Conservation (phyloP, 2,113 vertebrate genomes). For the Mola mola region DNA sequence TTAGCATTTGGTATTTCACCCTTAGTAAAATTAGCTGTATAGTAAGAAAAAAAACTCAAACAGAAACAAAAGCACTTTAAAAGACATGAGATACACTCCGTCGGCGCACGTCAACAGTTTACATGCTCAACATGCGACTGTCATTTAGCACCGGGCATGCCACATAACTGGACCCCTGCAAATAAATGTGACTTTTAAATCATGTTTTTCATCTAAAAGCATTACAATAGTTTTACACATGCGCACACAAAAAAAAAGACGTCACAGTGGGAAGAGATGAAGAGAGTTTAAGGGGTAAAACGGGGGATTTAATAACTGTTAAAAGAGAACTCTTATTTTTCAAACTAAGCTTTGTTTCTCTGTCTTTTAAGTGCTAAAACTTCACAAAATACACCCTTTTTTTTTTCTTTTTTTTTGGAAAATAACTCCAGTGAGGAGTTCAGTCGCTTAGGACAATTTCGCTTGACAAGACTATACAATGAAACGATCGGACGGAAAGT, state of each 20-base stretch:
- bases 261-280: background rate
- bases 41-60: slow-evolving; percentile 4
- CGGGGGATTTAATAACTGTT: no score
- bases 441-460: no score
- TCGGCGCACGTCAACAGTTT: slow-evolving; percentile 18
- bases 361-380: no score
- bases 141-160: slow-evolving; percentile 34
- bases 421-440: no score
- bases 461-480: no score
- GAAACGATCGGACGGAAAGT: no score
- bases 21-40: slow-evolving; percentile 3
- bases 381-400: no score
- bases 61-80: background rate
- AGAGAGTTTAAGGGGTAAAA: no score
- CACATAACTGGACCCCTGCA: slow-evolving; percentile 11
- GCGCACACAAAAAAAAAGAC: slow-evolving; percentile 5
- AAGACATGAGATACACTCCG: slow-evolving; percentile 15
- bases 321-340: no score
- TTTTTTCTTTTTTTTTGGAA: no score
- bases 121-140: slow-evolving; percentile 27
- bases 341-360: no score
- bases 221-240: slow-evolving; percentile 8
- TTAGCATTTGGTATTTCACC: slow-evolving; percentile 12
- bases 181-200: slow-evolving; percentile 3
- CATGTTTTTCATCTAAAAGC: slow-evolving; percentile 34